Percentiles rank a stretch among this genome's conserved stretches.
Evolutionary conservation across 2,113 vertebrate species (phyloP).

Genomic region (Oenanthe oenanthe): DNA sequence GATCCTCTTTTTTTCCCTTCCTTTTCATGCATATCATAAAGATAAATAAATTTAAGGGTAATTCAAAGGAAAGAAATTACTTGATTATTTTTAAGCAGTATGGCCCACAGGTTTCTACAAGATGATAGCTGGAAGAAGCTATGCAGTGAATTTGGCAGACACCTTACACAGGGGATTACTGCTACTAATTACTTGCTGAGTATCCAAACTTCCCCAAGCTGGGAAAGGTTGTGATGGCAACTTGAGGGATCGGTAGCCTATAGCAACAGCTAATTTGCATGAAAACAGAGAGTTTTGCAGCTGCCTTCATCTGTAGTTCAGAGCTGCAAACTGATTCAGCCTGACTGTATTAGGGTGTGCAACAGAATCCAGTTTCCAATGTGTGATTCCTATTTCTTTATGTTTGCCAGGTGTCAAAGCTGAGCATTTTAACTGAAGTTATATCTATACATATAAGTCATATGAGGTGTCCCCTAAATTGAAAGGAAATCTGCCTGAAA

Average conservation of each 20-base stretch:
- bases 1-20: background rate
- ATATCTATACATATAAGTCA: rapidly evolving
- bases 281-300: constrained; percentile 11
- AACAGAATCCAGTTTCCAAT: background rate
- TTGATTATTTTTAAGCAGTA: background rate
- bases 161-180: background rate
- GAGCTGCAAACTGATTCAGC: background rate
- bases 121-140: background rate
- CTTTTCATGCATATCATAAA: background rate
- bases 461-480: rapidly evolving
- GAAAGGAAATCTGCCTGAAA: background rate
- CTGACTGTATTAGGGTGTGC: background rate
- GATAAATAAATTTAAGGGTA: background rate
- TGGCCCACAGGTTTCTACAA: background rate
- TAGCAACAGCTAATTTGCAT: constrained; percentile 28
- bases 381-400: background rate
- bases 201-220: background rate
- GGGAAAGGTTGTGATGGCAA: constrained; percentile 11
- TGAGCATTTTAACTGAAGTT: background rate
- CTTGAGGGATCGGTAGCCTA: background rate
- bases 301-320: background rate
- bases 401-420: background rate
- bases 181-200: constrained; percentile 17
- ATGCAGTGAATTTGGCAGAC: background rate
- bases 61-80: background rate